Conservation (phyloP, 2,113 vertebrate genomes). For the Protobothrops mucrosquamatus region DNA sequence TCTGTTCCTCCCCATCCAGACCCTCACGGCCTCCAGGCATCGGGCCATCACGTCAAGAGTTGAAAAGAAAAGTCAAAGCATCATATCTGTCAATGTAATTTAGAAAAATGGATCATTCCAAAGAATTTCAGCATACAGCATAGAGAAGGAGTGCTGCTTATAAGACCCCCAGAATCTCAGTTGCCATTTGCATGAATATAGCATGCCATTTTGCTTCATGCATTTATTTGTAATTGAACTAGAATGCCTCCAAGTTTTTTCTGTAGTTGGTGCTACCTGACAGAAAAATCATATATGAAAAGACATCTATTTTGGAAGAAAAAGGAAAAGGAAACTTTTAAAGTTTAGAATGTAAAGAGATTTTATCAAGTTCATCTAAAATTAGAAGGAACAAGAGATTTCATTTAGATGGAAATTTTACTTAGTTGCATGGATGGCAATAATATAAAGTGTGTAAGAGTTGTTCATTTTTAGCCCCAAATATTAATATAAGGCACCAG, state of each 20-base stretch:
- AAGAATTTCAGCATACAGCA: conserved; percentile 5
- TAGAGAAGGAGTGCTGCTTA: conserved; percentile 17
- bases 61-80: conserved; percentile 21
- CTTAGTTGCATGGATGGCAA: neutral
- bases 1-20: no score
- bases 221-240: conserved; percentile 38
- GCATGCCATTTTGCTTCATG: conserved; percentile 33
- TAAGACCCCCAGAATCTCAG: conserved; percentile 49
- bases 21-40: no score
- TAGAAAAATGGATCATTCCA: conserved; percentile 34
- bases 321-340: conserved; percentile 5
- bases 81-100: conserved; percentile 19
- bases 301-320: neutral
- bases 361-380: neutral
- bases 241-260: conserved; percentile 31
- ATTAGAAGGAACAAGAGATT: neutral
- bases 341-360: neutral
- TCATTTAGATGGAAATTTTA: neutral
- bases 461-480: neutral
- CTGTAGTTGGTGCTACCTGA: conserved; percentile 8
- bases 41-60: no score
- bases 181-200: conserved; percentile 21
- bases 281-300: neutral
- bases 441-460: neutral
- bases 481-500: neutral